Base-by-base conservation (phyloP, 2,888 invertebrate species). In the Epinotia bilunana region DNA sequence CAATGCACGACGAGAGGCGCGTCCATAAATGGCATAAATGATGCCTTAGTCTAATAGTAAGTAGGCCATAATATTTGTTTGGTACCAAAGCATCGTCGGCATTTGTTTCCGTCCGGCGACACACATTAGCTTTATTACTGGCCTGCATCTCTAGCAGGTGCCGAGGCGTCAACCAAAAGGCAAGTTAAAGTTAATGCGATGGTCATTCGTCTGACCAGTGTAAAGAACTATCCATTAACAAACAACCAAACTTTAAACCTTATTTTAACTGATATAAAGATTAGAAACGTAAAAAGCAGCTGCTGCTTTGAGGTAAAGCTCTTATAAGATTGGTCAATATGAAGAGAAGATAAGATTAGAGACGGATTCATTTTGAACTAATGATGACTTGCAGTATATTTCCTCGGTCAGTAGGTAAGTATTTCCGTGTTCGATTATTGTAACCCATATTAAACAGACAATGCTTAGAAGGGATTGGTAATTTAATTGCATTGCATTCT, bases 401-500 rank as follows among this genome's bases (percentile, higher is more conserved):
- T 70, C 61, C 63, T 67, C 70, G 76, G 76, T 76, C 63, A 76
- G 73, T 76, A 33, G 76, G 76, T 67, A 74, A 76, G 53, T 61
- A 61, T 72, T 72, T 72, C 64, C 67, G 63, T 60, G 53, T 58
- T n/a, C 33, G 20, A 64, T 67, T 64, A 60, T 67, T 12, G 67
- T 57, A 67, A 64, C 49, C 23, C 28, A 53, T 28, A 64, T 11
- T 62, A 16, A 23, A 55, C 20, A 6, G 43, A 68, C 68, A 68
- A 68, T 61, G 33, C 33, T 60, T 28, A 60, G 23, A 43, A 28
- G 20, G 39, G 2, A 58, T 53, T 64, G 58, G 39, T 20, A 65
- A 61, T 61, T 74, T 71, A 71, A 74, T 74, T 71, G 28, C 13
- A 28, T 53, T 20, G 20, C 58, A 70, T 74, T 71, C 58, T 20